Conservation (phyloP, 2,888 invertebrate genomes). For the Scaptodrosophila latifasciaeformis region DNA sequence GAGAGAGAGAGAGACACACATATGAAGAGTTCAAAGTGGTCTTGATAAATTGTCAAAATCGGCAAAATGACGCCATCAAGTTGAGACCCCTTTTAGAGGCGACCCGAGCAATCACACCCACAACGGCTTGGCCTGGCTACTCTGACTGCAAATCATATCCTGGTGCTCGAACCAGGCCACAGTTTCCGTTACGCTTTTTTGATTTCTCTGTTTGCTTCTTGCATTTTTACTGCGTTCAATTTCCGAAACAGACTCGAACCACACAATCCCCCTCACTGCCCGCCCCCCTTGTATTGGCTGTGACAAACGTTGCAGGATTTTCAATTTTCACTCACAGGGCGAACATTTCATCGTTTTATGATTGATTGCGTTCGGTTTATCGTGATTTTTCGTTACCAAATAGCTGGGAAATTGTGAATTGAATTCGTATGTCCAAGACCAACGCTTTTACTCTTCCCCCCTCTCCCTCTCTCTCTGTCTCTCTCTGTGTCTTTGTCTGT, state of each 20-base stretch:
- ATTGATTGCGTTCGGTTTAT: constrained; percentile 64
- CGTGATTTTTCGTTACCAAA: constrained; percentile 56
- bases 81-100: not conserved
- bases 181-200: too few relatives aligned
- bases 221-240: too few relatives aligned
- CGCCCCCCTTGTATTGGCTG: too few relatives aligned
- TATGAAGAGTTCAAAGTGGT: too few relatives aligned
- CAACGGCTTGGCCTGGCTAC: not conserved
- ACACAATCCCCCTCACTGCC: too few relatives aligned
- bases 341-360: constrained; percentile 65
- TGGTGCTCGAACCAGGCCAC: too few relatives aligned
- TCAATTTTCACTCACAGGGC: constrained; percentile 14
- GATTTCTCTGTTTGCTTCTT: too few relatives aligned
- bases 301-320: not conserved
- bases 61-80: not conserved
- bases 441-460: not conserved
- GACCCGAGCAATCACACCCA: not conserved
- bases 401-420: constrained; percentile 52
- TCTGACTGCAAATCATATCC: too few relatives aligned
- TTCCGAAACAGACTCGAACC: too few relatives aligned
- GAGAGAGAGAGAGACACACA: constrained; percentile 12
- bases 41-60: too few relatives aligned
- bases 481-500: constrained; percentile 9
- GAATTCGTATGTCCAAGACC: constrained; percentile 33
- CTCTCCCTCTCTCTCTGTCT: not conserved